These are phyloP conservation scores for Phalera bucephala DNA, from an alignment of 2,888 invertebrate species.

Conservation along the genomic window DNA sequence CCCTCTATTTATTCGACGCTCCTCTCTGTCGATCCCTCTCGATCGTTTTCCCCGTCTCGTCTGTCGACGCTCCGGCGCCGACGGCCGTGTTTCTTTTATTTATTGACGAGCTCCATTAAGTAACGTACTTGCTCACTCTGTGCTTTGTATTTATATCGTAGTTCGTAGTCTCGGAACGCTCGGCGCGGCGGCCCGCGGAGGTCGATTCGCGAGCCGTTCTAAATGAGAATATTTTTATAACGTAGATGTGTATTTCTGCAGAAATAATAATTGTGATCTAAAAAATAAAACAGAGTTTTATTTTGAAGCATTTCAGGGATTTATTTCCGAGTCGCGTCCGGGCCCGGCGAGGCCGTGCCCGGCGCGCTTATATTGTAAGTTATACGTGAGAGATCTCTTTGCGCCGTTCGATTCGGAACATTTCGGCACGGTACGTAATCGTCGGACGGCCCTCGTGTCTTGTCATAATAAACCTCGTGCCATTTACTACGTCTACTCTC, in stretches of 20 bases:
- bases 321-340: constrained; percentile 72
- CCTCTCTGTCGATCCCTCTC: constrained; percentile 11
- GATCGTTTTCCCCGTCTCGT: constrained; percentile 24
- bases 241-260: constrained; percentile 66
- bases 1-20: constrained; percentile 23
- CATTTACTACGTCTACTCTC: constrained; percentile 73
- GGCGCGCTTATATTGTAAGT: constrained; percentile 60
- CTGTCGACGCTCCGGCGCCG: constrained; percentile 21
- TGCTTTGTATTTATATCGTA: constrained; percentile 71
- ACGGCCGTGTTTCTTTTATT: constrained; percentile 43
- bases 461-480: constrained; percentile 79
- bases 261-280: constrained; percentile 76
- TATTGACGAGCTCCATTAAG: constrained; percentile 52
- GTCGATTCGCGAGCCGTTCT: constrained; percentile 73
- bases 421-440: constrained; percentile 59
- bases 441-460: constrained; percentile 56
- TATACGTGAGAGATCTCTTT: constrained; percentile 56
- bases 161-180: constrained; percentile 32
- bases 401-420: constrained; percentile 37
- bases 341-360: constrained; percentile 75
- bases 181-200: constrained; percentile 52
- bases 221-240: constrained; percentile 70
- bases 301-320: constrained; percentile 78
- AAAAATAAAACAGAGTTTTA: constrained; percentile 82
- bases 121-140: constrained; percentile 70